A percentile compares a stretch with the other conserved stretches of the same genome.
phyloP scores from a whole-genome alignment of 2,888 invertebrate genomes.

The Laothoe populi region DNA sequence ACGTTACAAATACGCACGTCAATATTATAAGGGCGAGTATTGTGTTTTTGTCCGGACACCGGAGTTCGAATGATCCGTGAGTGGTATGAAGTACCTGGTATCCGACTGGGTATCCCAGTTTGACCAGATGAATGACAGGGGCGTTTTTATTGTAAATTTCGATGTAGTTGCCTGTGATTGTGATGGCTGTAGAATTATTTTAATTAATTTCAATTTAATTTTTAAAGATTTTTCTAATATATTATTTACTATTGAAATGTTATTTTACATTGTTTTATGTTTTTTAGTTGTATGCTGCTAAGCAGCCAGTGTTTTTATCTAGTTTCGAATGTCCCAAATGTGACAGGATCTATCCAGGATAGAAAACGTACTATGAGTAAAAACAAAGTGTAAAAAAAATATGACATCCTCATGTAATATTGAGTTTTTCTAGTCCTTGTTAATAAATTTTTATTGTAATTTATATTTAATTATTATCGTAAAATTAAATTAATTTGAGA shows the following conservation, averaged over 20 bases:
- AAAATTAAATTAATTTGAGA: no score
- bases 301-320: not conserved
- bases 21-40: no score
- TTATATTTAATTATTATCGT: no score
- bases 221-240: constrained; percentile 21
- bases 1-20: no score
- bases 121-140: constrained; percentile 9
- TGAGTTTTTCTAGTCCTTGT: constrained; percentile 1
- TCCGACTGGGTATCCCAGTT: constrained; percentile 2
- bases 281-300: not conserved
- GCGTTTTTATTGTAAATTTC: constrained; percentile 14
- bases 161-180: constrained; percentile 28
- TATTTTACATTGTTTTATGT: not conserved
- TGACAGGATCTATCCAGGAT: not conserved
- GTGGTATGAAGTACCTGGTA: not conserved
- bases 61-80: no score
- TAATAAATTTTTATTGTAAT: not conserved
- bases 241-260: no score
- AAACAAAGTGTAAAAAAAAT: not conserved
- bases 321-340: not conserved
- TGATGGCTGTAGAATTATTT: constrained; percentile 26
- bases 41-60: no score
- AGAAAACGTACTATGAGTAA: no score
- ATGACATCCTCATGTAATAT: not conserved
- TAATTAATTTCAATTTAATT: constrained; percentile 5